Percentiles rank a stretch among this genome's conserved stretches.
phyloP scores from a whole-genome alignment of 1,140 invertebrate genomes.

The Ooceraea biroi region DNA sequence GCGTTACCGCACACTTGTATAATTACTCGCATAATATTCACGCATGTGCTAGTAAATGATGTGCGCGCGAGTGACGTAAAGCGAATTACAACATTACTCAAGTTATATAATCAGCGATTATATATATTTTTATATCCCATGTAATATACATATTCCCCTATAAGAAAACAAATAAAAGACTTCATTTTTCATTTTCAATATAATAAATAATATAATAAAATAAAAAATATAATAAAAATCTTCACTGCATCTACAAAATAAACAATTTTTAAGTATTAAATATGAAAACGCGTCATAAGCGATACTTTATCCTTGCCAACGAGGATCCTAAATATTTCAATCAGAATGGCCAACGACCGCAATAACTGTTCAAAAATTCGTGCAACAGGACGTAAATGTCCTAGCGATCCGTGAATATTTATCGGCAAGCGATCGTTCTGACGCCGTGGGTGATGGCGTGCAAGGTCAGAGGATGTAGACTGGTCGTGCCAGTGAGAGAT shows the following conservation, averaged over 20 bases:
- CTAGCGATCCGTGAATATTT: conserved; percentile 77
- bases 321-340: conserved; percentile 2
- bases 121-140: not conserved
- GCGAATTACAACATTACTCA: not conserved
- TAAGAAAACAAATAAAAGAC: too few relatives aligned
- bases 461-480: conserved; percentile 13
- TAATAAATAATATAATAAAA: too few relatives aligned
- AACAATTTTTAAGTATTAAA: too few relatives aligned
- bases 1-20: not conserved
- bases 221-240: too few relatives aligned
- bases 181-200: too few relatives aligned
- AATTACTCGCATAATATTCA: not conserved
- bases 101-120: conserved; percentile 12
- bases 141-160: too few relatives aligned
- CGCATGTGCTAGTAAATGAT: conserved; percentile 1
- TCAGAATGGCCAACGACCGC: not conserved
- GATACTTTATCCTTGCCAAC: not conserved
- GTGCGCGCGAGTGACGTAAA: not conserved
- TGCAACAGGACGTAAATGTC: not conserved
- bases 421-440: conserved; percentile 61
- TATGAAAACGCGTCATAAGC: not conserved
- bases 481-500: not conserved
- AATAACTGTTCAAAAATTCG: conserved; percentile 36
- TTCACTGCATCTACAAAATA: too few relatives aligned
- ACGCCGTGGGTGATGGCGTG: conserved; percentile 57